Evolutionary conservation across 2,888 invertebrate genomes (phyloP).

Genomic region (Electrophaes corylata): DNA sequence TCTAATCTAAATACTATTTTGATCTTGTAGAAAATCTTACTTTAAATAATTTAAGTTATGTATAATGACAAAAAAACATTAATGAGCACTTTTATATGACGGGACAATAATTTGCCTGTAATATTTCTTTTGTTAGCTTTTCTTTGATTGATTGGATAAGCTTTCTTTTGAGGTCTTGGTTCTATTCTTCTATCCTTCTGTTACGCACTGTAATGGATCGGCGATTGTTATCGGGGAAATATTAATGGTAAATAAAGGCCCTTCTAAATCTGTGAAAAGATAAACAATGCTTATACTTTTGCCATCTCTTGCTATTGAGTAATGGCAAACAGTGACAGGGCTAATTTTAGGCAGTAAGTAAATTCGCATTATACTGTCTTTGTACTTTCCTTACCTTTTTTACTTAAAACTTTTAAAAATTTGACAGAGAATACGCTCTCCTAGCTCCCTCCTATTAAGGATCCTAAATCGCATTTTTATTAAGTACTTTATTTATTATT

Average conservation of each 20-base stretch:
- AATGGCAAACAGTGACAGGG: too few relatives aligned
- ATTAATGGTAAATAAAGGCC: not conserved
- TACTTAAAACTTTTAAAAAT: too few relatives aligned
- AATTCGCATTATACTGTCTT: too few relatives aligned
- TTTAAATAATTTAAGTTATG: not conserved
- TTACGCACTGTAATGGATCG: slow-evolving; percentile 23
- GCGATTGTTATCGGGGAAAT: slow-evolving; percentile 18
- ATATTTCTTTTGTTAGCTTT: slow-evolving; percentile 33
- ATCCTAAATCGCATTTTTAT: too few relatives aligned
- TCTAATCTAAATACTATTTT: not conserved
- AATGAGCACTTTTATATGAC: slow-evolving; percentile 24
- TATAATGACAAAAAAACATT: slow-evolving; percentile 9
- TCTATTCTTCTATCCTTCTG: slow-evolving; percentile 27
- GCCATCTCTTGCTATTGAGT: too few relatives aligned
- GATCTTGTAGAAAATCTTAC: slow-evolving; percentile 11
- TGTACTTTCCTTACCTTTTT: too few relatives aligned
- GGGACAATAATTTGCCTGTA: slow-evolving; percentile 17
- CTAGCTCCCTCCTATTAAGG: too few relatives aligned
- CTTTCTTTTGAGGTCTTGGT: slow-evolving; percentile 31
- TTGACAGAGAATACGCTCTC: too few relatives aligned
- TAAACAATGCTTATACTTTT: too few relatives aligned
- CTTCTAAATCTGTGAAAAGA: too few relatives aligned
- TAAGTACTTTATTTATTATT: too few relatives aligned
- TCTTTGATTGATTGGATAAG: slow-evolving; percentile 40
- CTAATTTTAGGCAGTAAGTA: too few relatives aligned